Conservation (phyloP, 35 echinoderm and acorn worm genomes). For the Apostichopus parvimensis region DNA sequence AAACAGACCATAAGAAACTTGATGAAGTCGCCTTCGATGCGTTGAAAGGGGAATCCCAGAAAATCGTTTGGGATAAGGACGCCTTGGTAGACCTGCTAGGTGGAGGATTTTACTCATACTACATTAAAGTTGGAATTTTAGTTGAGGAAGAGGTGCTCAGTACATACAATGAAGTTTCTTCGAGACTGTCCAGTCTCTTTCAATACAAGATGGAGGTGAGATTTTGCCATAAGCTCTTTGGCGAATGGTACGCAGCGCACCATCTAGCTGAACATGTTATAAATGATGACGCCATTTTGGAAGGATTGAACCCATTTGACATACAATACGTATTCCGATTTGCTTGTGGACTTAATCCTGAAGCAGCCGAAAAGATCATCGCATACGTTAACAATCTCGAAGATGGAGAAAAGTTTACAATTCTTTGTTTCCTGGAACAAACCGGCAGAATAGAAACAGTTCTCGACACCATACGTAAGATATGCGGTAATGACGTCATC, state of each 20-base stretch:
- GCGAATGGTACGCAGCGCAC: conserved; percentile 38
- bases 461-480: not conserved
- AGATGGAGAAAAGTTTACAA: conserved; percentile 20
- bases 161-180: not conserved
- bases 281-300: too few relatives aligned
- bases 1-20: conserved; percentile 3
- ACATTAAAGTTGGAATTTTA: conserved; percentile 15
- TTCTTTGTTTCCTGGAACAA: conserved; percentile 25
- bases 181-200: not conserved
- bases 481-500: conserved; percentile 5
- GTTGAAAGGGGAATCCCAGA: not conserved
- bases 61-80: conserved; percentile 16
- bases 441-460: conserved; percentile 13
- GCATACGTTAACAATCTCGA: not conserved
- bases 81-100: not conserved
- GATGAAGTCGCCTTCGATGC: conserved; percentile 22
- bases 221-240: conserved; percentile 27
- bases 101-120: not conserved
- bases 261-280: not conserved
- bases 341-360: conserved; percentile 26
- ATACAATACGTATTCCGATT: conserved; percentile 26
- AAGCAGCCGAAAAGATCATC: not conserved
- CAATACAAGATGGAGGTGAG: conserved; percentile 39
- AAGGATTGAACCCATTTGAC: conserved; percentile 15
- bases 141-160: conserved; percentile 13